Base-by-base conservation (phyloP, 1,140 invertebrate species). In the Polypedilum vanderplanki region DNA sequence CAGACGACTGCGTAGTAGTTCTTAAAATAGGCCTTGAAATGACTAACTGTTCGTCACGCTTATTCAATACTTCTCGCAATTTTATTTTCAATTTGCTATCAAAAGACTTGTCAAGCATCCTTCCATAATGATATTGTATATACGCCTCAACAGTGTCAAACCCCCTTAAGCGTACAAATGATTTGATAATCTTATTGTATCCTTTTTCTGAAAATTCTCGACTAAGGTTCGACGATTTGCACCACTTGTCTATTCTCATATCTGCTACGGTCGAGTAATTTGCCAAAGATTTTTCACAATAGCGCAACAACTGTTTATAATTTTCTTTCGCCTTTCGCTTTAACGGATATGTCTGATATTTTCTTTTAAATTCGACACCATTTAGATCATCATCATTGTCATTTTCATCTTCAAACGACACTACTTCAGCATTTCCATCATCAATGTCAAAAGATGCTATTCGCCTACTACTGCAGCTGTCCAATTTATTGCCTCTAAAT, bases 271-370 rank as follows among this genome's bases (percentile, higher is more conserved):
- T 70, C 20, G 65, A 70, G 17, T 22, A 70, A 70, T 70, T 70
- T 70, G 65, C 65, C 65, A 70, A 22, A 9, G 65, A 70, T 18
- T 22, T 70, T 70, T 70, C 65, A 22, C 65, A 70, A 22, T 22
- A 70, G 8, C 20, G 17, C 9, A 70, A 18, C 18, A 70, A 20
- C 8, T 70, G 17, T 10, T 70, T 70, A 70, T 70, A 70, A 22
- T 18, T 70, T 70, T 18, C 18, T 22, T 22, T 70, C 3, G 65
- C 9, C 20, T 70, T 70, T 10, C 65, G 17, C 20, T 70, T 70
- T 20, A 20, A 22, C 10, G 65, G 65, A 70, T 70, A 70, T 18
- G 65, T 70, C 18, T 70, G 65, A 18, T 70, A 70, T 18, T 70
- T 70, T 70, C 17, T 20, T 20, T 70, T 70, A n/a, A 12, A 70